Evolutionary conservation across 2,888 invertebrate species (phyloP).

Genomic region (Minunthozetes semirufus): DNA sequence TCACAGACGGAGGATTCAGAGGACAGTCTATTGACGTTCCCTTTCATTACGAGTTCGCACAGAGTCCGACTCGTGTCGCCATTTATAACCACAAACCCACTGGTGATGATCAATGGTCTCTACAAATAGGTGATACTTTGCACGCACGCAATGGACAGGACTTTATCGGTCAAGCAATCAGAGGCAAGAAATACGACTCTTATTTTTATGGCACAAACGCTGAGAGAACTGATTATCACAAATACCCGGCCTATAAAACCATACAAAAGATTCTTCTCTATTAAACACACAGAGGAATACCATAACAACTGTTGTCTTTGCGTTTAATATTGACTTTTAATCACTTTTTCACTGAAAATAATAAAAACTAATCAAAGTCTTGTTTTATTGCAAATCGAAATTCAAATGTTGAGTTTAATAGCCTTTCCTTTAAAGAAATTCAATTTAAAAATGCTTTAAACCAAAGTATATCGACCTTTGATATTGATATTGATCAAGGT

Average conservation of each 20-base stretch:
- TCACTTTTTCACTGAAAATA: too few relatives aligned
- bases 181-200: constrained; percentile 96
- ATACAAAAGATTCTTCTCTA: constrained; percentile 60
- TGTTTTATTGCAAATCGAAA: too few relatives aligned
- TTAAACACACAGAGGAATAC: not conserved
- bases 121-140: constrained; percentile 68
- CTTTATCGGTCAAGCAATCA: constrained; percentile 58
- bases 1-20: constrained; percentile 51
- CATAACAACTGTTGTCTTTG: too few relatives aligned
- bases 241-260: constrained; percentile 54
- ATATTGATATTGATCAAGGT: too few relatives aligned
- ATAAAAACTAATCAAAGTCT: too few relatives aligned
- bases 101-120: constrained; percentile 57
- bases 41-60: constrained; percentile 96
- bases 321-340: too few relatives aligned
- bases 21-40: constrained; percentile 94
- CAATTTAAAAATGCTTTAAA: too few relatives aligned
- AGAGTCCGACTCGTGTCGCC: constrained; percentile 72
- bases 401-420: too few relatives aligned
- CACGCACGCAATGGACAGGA: not conserved
- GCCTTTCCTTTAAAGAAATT: too few relatives aligned
- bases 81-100: constrained; percentile 63
- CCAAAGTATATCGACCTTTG: too few relatives aligned
- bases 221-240: constrained; percentile 61
- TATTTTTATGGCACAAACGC: constrained; percentile 83